Percentiles rank a stretch among this genome's conserved stretches.
Conservation (phyloP, 1,140 invertebrate genomes). For the Drosophila asahinai region DNA sequence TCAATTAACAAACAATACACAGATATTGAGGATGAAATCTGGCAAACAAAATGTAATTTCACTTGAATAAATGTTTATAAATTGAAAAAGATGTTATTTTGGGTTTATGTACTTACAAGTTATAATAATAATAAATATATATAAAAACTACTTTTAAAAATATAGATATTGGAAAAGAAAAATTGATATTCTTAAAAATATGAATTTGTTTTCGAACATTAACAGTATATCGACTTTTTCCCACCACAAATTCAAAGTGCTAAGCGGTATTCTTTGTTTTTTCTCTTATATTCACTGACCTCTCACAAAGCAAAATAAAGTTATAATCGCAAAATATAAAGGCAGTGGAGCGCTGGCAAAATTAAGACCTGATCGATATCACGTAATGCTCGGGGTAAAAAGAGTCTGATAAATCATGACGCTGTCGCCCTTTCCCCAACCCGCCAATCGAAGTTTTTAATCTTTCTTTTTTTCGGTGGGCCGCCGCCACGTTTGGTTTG, state of each 20-base stretch:
- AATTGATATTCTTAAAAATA: too few relatives aligned
- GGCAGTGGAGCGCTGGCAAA: neutral
- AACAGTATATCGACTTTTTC: neutral
- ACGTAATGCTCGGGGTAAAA: slow-evolving; percentile 41
- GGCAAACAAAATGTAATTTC: too few relatives aligned
- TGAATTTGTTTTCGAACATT: too few relatives aligned
- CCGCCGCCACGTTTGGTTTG: slow-evolving; percentile 44
- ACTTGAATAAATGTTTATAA: too few relatives aligned
- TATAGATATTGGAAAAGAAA: too few relatives aligned
- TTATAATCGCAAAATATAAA: neutral
- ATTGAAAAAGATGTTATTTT: too few relatives aligned
- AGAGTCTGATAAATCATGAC: slow-evolving; percentile 56
- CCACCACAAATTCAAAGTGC: neutral
- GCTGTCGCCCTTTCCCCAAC: slow-evolving; percentile 39
- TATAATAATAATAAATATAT: too few relatives aligned
- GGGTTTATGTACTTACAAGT: too few relatives aligned
- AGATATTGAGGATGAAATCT: too few relatives aligned
- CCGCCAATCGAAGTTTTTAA: slow-evolving; percentile 15
- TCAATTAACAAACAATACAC: too few relatives aligned
- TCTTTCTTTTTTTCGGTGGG: slow-evolving; percentile 21
- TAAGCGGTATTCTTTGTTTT: neutral
- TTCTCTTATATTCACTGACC: slow-evolving; percentile 3
- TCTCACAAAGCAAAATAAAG: slow-evolving; percentile 5
- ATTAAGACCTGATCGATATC: slow-evolving; percentile 58
- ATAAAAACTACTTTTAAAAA: too few relatives aligned